These are phyloP conservation scores for Oophaga sylvatica DNA, from an alignment of 2,797 vertebrate genomes.

Conservation along the genomic window DNA sequence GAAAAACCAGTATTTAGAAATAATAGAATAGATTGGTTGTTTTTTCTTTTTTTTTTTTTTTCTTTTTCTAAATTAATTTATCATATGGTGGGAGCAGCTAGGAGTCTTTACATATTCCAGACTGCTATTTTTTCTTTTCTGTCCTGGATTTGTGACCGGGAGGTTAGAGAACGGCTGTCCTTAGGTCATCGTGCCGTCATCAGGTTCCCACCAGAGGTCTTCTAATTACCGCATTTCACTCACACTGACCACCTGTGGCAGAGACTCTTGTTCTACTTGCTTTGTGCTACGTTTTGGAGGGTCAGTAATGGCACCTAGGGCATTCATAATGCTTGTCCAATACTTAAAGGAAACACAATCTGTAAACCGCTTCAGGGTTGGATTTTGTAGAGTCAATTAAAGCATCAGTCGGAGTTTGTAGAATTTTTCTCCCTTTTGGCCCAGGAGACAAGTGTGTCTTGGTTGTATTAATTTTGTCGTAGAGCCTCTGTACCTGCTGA, in stretches of 20 bases:
- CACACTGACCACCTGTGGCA: slow-evolving; percentile 19
- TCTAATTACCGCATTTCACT: slow-evolving; percentile 13
- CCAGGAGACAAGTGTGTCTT: too few species aligned
- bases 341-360: slow-evolving; percentile 4
- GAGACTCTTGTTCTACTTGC: slow-evolving; percentile 6
- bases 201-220: slow-evolving; percentile 3
- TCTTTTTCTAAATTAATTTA: too few species aligned
- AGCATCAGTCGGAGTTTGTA: neutral
- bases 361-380: neutral
- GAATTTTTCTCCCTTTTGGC: neutral
- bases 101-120: too few species aligned
- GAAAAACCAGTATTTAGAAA: too few species aligned
- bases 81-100: too few species aligned
- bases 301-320: slow-evolving; percentile 23
- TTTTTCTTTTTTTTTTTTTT: too few species aligned
- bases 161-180: neutral
- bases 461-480: neutral
- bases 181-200: slow-evolving; percentile 10
- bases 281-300: slow-evolving; percentile 22
- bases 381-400: slow-evolving; percentile 12
- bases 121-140: too few species aligned
- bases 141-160: too few species aligned
- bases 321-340: neutral
- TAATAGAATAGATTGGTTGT: too few species aligned
- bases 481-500: neutral